Evolutionary conservation across 2,113 vertebrate species (phyloP), one percentile per base, ranked within the genome.

Genomic region (Gymnobelideus leadbeateri): DNA sequence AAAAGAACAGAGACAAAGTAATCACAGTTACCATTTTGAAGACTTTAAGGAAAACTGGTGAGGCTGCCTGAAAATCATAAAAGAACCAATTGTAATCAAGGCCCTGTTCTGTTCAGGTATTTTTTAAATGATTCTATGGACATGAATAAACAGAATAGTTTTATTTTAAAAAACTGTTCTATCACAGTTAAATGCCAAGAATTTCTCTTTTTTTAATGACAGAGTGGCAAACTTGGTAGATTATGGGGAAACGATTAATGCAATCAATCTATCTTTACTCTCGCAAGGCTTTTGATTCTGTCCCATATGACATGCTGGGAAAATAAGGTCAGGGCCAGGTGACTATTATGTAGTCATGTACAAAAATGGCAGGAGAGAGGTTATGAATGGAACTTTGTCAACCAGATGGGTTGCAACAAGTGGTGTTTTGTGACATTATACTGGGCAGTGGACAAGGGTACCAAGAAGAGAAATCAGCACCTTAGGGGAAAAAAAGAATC

Each of bases 281-380:
- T 50, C 53, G 49, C 61, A 93, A 93, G 91, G n/a, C 21, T 95
- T 97, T 93, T 94, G 92, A 96, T 96, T 50, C 92, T 96, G 47
- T 93, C 89, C 52, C 93, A 53, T 47, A 77, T 89, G 51, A 94
- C 77, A 77, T 25, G 12, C 52, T 91, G 31, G 47, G 51, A 94
- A 96, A 97, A 96, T 49, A 92, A 1, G 28, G 95, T 90, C 43
- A 57, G 24, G 90, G 94, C 2, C 26, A 95, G 55, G 95, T 43
- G 55, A 93, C 37, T 91, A n/a, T 95, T 91, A 26, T 46, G 84
- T 89, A 91, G 52, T 91, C 92, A 94, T 94, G 43, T 61, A 51
- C 43, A 90, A 51, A 90, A 77, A 16, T 47, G 57, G 51, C 43
- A 92, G 31, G 55, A 43, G 11, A 96, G 68, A 21, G 92, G 31